Base-by-base conservation (phyloP, 2,113 vertebrate species). In the Elachura formosa region DNA sequence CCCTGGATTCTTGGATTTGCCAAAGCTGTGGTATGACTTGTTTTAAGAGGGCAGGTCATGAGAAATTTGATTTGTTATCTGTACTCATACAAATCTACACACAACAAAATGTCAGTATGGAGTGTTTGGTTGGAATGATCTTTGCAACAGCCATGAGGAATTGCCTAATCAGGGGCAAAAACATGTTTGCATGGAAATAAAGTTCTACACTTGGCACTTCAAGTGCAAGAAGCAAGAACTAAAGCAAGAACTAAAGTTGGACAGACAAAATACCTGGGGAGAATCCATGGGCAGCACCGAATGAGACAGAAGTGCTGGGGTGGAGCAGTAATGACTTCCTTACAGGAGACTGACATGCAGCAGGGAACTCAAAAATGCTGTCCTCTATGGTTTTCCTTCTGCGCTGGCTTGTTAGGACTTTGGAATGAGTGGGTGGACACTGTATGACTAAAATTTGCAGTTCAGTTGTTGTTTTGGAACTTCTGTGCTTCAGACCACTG, bases 61-160 rank as follows among this genome's bases (percentile, higher is more conserved):
- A 58, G 64, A 45, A 78, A 31, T n/a, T 45, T 23, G 80, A 31
- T 69, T 49, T 29, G 10, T 9, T 74, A 18, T 12, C 10, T 61
- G 1, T 62, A 5, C 20, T n/a, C 5, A 4, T n/a, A 7, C 1
- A 8, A 10, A 41, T 36, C 21, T 59, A 23, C 6, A 55, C 41
- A 61, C 20, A 12, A 16, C 5, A 17, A 29, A 69, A 19, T 2
- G 33, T 46, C 55, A 49, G 5, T 58, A 77, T 38, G 41, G n/a
- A 77, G 24, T 6, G 13, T 26, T 64, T 73, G 51, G 2, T 64
- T 75, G 25, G 85, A 69, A n/a, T 67, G 38, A 64, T 8, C 16
- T 3, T 56, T 74, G 46, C 80, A 46, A 4, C 76, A 91, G 54
- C 59, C 49, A 7, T 19, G 23, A 64, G 16, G 14, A 48, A 9